Evolutionary conservation across 2,888 invertebrate genomes (phyloP).

Genomic region (Coelinius sp.): DNA sequence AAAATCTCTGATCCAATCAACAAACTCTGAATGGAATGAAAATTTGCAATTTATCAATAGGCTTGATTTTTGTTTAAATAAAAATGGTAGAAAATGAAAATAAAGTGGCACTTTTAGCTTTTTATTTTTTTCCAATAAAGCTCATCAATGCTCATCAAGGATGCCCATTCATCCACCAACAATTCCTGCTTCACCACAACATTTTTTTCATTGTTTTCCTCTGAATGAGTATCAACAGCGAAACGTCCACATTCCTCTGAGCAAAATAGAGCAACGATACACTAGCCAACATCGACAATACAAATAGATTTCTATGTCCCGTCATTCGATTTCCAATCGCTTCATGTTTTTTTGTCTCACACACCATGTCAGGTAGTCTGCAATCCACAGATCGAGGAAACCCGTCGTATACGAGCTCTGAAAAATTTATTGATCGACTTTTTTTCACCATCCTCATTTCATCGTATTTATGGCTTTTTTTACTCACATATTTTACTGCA

Average conservation of each 20-base stretch:
- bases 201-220: conserved; percentile 6
- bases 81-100: background rate
- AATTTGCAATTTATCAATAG: no score
- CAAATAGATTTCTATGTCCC: conserved; percentile 16
- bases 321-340: conserved; percentile 15
- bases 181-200: background rate
- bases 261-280: background rate
- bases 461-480: background rate
- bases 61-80: background rate
- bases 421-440: conserved; percentile 24
- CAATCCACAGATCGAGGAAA: background rate
- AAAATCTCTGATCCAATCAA: background rate
- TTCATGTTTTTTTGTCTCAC: background rate
- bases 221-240: background rate
- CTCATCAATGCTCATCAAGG: background rate
- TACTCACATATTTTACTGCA: conserved; percentile 4
- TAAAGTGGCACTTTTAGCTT: background rate
- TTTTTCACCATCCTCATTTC: background rate
- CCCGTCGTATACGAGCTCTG: background rate
- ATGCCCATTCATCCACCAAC: background rate
- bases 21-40: no score
- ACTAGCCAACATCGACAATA: conserved; percentile 6
- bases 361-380: background rate
- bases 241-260: background rate
- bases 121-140: background rate